phyloP scores from a whole-genome alignment of 2,797 vertebrate genomes.

The Brachymystax lenok region DNA sequence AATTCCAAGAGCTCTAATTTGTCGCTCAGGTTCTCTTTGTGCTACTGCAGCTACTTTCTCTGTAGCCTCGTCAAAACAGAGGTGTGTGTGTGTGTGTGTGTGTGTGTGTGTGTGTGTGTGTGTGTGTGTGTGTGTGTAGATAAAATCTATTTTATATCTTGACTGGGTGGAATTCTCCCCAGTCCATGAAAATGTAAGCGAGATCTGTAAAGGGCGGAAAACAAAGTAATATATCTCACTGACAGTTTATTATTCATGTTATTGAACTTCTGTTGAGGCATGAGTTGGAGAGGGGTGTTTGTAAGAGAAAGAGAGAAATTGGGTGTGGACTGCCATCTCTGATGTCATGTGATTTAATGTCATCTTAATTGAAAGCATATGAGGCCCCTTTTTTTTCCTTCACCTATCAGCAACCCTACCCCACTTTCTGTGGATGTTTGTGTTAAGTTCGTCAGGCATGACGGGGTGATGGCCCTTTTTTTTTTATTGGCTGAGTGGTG shows the following conservation, averaged over 20 bases:
- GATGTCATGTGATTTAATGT: too few relatives aligned
- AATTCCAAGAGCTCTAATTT: conserved; percentile 29
- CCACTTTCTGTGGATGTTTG: conserved; percentile 29
- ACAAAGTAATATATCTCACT: not conserved
- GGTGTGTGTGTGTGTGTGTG: too few relatives aligned
- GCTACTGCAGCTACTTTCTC: not conserved
- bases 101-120: too few relatives aligned
- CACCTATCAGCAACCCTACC: not conserved
- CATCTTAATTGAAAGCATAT: conserved; percentile 26
- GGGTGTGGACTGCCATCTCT: too few relatives aligned
- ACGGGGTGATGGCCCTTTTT: not conserved
- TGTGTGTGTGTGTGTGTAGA: too few relatives aligned
- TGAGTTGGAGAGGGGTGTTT: not conserved
- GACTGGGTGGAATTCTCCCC: not conserved
- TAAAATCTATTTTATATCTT: not conserved
- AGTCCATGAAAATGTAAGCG: not conserved
- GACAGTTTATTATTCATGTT: not conserved
- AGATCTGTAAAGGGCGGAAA: not conserved
- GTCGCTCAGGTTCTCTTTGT: conserved; percentile 2
- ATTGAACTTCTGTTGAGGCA: conserved; percentile 1
- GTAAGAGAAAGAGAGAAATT: not conserved
- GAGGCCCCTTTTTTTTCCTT: conserved; percentile 6
- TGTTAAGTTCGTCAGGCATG: conserved; percentile 11
- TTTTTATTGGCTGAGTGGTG: conserved; percentile 5
- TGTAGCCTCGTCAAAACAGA: not conserved